Conservation (phyloP, 2,888 invertebrate genomes). For the Adela reaumurella region DNA sequence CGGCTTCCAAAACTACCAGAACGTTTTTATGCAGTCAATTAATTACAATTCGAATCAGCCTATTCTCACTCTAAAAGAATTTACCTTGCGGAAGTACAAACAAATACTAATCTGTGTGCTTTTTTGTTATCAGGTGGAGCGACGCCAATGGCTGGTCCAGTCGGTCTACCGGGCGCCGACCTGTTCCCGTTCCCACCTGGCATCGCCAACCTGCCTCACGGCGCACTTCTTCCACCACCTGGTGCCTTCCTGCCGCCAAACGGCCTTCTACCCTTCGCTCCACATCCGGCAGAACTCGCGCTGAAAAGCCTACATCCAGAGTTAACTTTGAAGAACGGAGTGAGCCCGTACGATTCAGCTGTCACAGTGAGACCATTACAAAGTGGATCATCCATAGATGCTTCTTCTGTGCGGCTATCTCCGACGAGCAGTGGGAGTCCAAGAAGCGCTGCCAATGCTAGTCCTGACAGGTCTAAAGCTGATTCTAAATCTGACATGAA, state of each 20-base stretch:
- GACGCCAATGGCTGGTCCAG: constrained; percentile 32
- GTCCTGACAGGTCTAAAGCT: constrained; percentile 48
- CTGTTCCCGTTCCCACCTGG: constrained; percentile 44
- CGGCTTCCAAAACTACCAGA: too few species aligned
- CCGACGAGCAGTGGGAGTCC: constrained; percentile 57
- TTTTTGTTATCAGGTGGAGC: constrained; percentile 43
- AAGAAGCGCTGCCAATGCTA: constrained; percentile 34
- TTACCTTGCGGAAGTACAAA: too few species aligned
- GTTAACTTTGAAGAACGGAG: constrained; percentile 49
- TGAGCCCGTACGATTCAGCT: constrained; percentile 57
- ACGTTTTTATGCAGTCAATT: too few species aligned
- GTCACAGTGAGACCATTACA: constrained; percentile 29
- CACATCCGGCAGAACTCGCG: constrained; percentile 50
- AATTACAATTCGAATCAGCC: too few species aligned
- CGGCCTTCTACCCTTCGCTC: constrained; percentile 50
- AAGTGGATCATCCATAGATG: constrained; percentile 45
- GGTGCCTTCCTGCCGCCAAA: constrained; percentile 55
- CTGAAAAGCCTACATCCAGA: constrained; percentile 46
- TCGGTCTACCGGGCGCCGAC: constrained; percentile 38
- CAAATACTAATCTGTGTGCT: constrained; percentile 4
- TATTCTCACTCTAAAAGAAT: too few species aligned
- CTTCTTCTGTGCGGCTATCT: constrained; percentile 46
- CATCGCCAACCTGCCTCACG: constrained; percentile 38
- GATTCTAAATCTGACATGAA: constrained; percentile 61
- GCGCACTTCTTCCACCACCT: constrained; percentile 52